Percentiles rank a stretch among this genome's conserved stretches.
Evolutionary conservation across 2,113 vertebrate species (phyloP).

Genomic region (Bothrops jararaca): DNA sequence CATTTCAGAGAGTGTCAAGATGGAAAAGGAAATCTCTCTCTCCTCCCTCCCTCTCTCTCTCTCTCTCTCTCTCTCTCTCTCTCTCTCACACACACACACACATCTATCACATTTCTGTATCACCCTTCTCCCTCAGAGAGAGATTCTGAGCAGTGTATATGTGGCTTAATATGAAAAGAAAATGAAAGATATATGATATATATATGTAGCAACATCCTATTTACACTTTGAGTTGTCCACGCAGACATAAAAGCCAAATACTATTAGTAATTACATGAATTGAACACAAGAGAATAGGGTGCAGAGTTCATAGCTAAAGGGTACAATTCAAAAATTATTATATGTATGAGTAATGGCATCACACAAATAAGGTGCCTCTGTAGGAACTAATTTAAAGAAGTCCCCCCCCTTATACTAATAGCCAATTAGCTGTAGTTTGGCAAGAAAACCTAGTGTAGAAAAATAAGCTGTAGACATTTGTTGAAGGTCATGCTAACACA

Average conservation of each 20-base stretch:
- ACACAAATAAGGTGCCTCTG: neutral
- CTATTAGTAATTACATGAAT: neutral
- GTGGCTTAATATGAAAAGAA: constrained; percentile 38
- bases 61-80: no score
- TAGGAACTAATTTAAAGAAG: neutral
- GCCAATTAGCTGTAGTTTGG: neutral
- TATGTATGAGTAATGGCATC: neutral
- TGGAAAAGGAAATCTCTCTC: constrained; percentile 7
- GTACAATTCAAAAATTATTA: neutral
- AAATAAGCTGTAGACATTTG: neutral
- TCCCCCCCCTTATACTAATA: neutral
- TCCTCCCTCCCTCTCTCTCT: no score
- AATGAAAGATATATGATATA: constrained; percentile 14
- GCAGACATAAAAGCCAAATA: neutral
- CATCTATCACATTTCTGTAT: no score
- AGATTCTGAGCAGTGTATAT: neutral
- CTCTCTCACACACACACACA: no score
- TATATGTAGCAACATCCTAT: constrained; percentile 4
- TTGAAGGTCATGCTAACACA: neutral
- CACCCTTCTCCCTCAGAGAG: no score
- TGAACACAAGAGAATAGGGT: constrained; percentile 4
- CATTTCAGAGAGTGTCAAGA: constrained; percentile 20
- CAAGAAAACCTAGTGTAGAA: neutral
- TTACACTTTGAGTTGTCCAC: constrained; percentile 19
- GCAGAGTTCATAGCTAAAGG: neutral